Conservation (phyloP, 2,113 vertebrate species). For the Xiphorhynchus elegans region DNA sequence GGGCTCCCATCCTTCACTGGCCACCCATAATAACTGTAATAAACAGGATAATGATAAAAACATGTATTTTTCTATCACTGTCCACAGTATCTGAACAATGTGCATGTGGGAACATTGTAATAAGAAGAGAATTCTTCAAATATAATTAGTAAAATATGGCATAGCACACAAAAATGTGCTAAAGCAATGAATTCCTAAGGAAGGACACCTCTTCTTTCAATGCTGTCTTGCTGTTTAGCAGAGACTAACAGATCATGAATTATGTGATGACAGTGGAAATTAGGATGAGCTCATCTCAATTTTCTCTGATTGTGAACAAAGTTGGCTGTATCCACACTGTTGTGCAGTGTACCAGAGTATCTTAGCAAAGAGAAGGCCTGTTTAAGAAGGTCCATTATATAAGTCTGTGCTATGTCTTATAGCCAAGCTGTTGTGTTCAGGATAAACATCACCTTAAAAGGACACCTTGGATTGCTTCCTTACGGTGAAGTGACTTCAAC, state of each 20-base stretch:
- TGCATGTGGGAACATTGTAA: not conserved
- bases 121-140: not conserved
- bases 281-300: not conserved
- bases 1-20: not conserved
- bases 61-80: not conserved
- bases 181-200: not conserved
- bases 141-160: not conserved
- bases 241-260: not conserved
- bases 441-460: conserved; percentile 45
- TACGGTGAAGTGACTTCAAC: not conserved
- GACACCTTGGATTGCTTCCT: not conserved
- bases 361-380: not conserved
- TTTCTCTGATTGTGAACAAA: not conserved
- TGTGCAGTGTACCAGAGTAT: not conserved
- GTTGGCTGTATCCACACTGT: not conserved
- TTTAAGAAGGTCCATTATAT: not conserved
- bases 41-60: not conserved
- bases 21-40: not conserved
- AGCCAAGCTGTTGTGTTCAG: not conserved
- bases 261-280: not conserved
- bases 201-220: not conserved
- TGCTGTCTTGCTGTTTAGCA: not conserved
- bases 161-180: not conserved
- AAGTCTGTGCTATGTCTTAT: not conserved
- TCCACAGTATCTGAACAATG: not conserved